phyloP scores from a whole-genome alignment of 2,113 vertebrate species.

The Odontesthes bonariensis region DNA sequence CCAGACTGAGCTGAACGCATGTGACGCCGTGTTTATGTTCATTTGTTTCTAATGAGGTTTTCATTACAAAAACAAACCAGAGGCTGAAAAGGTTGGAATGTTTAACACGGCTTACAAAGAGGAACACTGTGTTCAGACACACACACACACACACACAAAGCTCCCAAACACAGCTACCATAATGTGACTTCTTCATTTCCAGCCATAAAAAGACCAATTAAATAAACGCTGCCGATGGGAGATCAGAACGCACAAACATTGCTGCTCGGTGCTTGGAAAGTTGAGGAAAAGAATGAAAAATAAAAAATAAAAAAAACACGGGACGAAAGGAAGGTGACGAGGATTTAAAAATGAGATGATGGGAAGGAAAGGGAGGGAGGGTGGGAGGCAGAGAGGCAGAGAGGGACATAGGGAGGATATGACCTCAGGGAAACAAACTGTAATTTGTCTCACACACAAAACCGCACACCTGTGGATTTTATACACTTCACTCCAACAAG shows the following conservation, averaged over 20 bases:
- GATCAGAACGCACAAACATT: constrained; percentile 20
- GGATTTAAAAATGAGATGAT: not conserved
- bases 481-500: constrained; percentile 28
- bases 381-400: not conserved
- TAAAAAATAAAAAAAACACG: not conserved
- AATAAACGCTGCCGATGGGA: constrained; percentile 16
- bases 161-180: constrained; percentile 22
- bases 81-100: constrained; percentile 16
- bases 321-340: not conserved
- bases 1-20: constrained; percentile 11
- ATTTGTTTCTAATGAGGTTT: constrained; percentile 59
- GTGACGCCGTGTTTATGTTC: constrained; percentile 47
- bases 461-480: constrained; percentile 35
- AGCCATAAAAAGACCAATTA: constrained; percentile 16
- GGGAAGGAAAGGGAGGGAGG: not conserved
- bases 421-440: constrained; percentile 2
- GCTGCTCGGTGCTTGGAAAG: not conserved
- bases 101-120: constrained; percentile 35
- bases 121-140: constrained; percentile 31
- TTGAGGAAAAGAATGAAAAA: not conserved
- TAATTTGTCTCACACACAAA: constrained; percentile 24
- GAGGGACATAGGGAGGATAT: not conserved
- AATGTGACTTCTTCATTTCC: constrained; percentile 40
- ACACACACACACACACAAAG: too few relatives aligned
- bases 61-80: constrained; percentile 67